These are phyloP conservation scores for Pachycephus smyrnensis DNA, from an alignment of 2,888 invertebrate species.

Conservation along the genomic window DNA sequence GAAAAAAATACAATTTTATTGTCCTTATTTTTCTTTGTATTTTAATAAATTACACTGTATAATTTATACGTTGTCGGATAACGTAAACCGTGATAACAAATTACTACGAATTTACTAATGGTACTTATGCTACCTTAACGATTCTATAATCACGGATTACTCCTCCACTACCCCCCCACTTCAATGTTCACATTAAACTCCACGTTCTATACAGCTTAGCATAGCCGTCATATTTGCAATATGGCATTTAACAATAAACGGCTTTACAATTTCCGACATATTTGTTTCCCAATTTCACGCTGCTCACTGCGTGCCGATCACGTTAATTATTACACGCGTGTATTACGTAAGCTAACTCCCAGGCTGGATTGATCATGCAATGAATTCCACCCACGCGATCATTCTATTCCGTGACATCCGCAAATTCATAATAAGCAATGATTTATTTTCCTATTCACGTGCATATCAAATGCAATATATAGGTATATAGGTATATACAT, in stretches of 20 bases:
- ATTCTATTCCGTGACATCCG: constrained; percentile 37
- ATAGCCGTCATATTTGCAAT: neutral
- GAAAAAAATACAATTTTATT: neutral
- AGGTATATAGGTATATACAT: neutral
- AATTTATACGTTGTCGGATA: neutral
- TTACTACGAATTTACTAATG: neutral
- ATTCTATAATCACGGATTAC: neutral
- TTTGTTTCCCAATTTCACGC: neutral
- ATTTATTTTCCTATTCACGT: constrained; percentile 42
- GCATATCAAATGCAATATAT: constrained; percentile 27
- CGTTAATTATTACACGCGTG: neutral
- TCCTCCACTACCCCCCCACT: neutral
- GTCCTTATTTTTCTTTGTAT: too few relatives aligned
- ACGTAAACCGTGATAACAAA: neutral
- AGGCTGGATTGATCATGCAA: constrained; percentile 1
- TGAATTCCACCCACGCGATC: constrained; percentile 32
- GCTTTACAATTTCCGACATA: neutral
- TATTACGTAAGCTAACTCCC: neutral
- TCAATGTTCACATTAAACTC: neutral
- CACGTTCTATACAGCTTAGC: neutral
- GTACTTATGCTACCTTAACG: neutral
- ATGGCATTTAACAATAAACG: neutral
- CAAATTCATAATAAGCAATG: constrained; percentile 42
- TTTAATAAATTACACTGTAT: neutral
- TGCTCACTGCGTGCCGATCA: neutral